phyloP scores from a whole-genome alignment of 1,140 invertebrate genomes.

The Atta colombica region DNA sequence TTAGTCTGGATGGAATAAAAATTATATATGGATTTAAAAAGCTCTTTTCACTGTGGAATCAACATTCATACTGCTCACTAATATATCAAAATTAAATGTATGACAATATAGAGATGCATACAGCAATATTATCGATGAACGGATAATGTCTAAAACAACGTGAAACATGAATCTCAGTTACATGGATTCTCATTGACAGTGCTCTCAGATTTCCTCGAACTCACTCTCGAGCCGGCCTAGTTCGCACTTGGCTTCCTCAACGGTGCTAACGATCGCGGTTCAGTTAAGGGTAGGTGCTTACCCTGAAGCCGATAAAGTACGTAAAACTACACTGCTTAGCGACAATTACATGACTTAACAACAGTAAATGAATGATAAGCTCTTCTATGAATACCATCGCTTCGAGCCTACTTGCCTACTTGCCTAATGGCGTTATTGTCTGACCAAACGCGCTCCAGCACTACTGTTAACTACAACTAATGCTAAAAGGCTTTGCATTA shows the following conservation, averaged over 20 bases:
- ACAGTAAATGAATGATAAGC: not conserved
- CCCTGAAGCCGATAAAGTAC: conserved; percentile 79
- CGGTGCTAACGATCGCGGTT: conserved; percentile 64
- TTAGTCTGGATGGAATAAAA: conserved; percentile 33
- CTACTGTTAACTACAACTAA: not conserved
- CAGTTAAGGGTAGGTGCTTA: conserved; percentile 51
- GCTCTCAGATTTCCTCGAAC: conserved; percentile 73
- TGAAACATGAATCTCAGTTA: conserved; percentile 60
- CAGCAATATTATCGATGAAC: no score
- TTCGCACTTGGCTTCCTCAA: conserved; percentile 82
- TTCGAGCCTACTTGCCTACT: not conserved
- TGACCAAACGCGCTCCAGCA: not conserved
- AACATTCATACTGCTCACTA: not conserved
- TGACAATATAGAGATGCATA: not conserved
- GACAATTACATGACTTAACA: conserved; percentile 55
- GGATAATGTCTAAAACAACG: conserved; percentile 38
- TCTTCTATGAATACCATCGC: not conserved
- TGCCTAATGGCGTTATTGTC: not conserved
- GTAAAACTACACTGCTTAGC: conserved; percentile 70
- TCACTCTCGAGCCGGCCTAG: conserved; percentile 75
- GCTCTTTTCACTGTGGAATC: not conserved
- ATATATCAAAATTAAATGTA: not conserved
- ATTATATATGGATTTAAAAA: conserved; percentile 23
- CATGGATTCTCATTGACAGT: conserved; percentile 62
- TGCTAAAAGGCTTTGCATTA: not conserved